Base-by-base conservation (phyloP, 2,113 vertebrate species). In the Spea multiplicata region DNA sequence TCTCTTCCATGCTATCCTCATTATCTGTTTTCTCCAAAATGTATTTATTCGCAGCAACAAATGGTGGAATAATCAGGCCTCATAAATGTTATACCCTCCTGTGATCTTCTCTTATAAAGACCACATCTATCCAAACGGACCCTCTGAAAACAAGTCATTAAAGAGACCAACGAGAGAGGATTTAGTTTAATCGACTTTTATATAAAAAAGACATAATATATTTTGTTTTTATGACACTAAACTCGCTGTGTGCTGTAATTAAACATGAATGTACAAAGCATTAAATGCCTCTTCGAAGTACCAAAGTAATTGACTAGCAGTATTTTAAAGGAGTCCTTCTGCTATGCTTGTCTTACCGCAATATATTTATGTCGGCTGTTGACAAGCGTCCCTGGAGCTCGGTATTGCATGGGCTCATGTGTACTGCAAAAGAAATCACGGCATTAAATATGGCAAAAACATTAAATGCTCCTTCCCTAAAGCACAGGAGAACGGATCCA, bases 381-480 rank as follows among this genome's bases (percentile, higher is more conserved):
- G 77, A 79, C 62, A 74, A 82, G 83, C 71, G 30, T 67, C 5
- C 82, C 72, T 71, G 73, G 70, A 76, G 61, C 17, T 76, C 61
- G 3, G 71, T 72, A 53, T 76, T 82, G 81, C 70, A 75, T 81
- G 66, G 59, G 70, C 5, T 71, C 78, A 12, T 79, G n/a, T 64
- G 52, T 68, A 71, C 86, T 91, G 86, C 81, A 85, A 82, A 87
- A 88, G 83, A 84, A 92, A 88, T 90, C 83, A 87, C 88, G 86
- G 81, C 75, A 74, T 87, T 84, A 88, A 90, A 88, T 91, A 81
- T 93, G 90, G 89, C 93, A 89, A 91, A 92, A 87, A 80, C 91
- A 92, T 93, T 91, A 94, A 85, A 86, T 89, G 86, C 91, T 86
- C 85, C 79, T 85, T 78, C 86, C 90, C 83, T 86, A 86, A 82